Conservation (phyloP, 2,113 vertebrate species). For the Sitta europaea region DNA sequence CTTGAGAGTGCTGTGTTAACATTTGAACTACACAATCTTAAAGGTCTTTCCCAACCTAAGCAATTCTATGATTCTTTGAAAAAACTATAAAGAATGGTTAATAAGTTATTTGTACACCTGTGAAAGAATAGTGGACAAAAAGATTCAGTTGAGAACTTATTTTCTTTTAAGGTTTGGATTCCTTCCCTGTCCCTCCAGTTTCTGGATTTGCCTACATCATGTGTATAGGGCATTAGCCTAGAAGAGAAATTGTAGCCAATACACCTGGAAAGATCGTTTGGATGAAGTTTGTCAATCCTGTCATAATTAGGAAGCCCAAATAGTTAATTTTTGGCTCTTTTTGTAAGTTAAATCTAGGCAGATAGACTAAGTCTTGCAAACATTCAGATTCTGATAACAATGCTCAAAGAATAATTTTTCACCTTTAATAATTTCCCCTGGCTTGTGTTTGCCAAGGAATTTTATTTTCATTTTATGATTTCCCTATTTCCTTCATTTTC, state of each 20-base stretch:
- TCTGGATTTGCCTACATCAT: background rate
- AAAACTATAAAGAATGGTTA: background rate
- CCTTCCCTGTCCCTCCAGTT: background rate
- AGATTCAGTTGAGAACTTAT: background rate
- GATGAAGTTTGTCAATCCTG: background rate
- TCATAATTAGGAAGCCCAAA: background rate
- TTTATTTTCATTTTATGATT: background rate
- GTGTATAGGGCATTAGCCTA: background rate
- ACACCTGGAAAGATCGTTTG: background rate
- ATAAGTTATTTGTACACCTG: background rate
- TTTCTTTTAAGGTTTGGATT: background rate
- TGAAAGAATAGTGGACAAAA: background rate
- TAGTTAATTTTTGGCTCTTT: background rate
- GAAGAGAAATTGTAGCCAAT: background rate
- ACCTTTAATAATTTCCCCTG: conserved; percentile 3
- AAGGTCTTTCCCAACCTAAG: background rate
- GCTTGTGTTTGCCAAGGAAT: conserved; percentile 12
- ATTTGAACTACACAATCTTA: background rate
- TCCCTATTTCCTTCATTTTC: conserved; percentile 10
- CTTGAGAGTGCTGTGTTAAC: background rate
- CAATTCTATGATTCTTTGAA: background rate
- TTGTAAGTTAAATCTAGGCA: background rate
- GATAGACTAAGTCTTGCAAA: background rate
- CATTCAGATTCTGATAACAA: background rate
- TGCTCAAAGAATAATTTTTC: background rate